Evolutionary conservation across 2,888 invertebrate species (phyloP), one percentile per base, ranked within the genome.

Genomic region (Phrixothrix hirtus): DNA sequence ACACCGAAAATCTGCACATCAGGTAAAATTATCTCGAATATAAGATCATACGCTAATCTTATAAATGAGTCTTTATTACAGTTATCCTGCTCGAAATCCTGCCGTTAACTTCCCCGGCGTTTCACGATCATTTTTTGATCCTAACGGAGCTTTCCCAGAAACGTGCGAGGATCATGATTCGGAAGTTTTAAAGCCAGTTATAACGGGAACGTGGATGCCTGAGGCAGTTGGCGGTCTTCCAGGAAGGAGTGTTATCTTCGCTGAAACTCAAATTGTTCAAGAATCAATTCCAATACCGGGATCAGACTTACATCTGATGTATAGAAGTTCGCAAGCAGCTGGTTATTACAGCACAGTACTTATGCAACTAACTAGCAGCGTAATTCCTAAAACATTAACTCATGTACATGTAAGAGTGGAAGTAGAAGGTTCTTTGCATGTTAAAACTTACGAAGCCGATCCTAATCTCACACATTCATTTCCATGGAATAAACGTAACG

Each of bases 401-500:
- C 87, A 92, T 67, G 94, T 99, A 0, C 94, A 96, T 74, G 89
- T 99, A 11, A 85, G 91, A 61, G 91, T 93, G 0, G 92, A 92
- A 70, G 93, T 95, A 52, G 95, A 96, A 76, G 97, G 97, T 2
- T 92, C 93, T 1, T 79, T 94, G 9, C 91, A 95, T 75, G 89
- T 93, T 9, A 90, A 91, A 75, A 88, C 89, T 0, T 96, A 98
- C 74, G 97, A 97, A 76, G 96, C 98, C 0, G 96, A 96, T 75
- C 93, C 96, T 0, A 92, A 94, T 72, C 79, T 99, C 51, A 92
- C 91, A 41, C 95, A 96, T 75, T 94, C 92, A 5, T 99, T 96
- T 73, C 92, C 95, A 1, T 99, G 99, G 99, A 95, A 96, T 75
- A 92, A 96, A 74, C 82, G 94, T 57, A 98, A 99, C 75, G 95